phyloP scores from a whole-genome alignment of 2,888 invertebrate genomes.

The Hermaeophaga mercurialis region DNA sequence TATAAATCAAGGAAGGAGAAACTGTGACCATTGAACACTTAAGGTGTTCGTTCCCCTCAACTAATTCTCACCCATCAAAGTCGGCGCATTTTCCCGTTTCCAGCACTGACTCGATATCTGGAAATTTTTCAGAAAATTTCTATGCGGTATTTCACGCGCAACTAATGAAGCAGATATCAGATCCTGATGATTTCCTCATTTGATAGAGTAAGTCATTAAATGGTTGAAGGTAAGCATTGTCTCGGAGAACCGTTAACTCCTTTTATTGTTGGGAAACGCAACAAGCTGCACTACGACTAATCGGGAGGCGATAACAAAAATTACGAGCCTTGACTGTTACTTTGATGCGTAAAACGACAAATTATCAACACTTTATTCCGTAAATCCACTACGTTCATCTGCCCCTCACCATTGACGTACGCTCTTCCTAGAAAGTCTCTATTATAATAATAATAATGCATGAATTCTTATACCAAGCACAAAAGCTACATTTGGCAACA shows the following conservation, averaged over 20 bases:
- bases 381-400: not conserved
- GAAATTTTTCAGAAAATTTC: slow-evolving; percentile 1
- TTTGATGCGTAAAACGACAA: slow-evolving; percentile 8
- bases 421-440: no score
- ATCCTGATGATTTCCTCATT: slow-evolving; percentile 20
- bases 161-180: slow-evolving; percentile 18
- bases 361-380: slow-evolving; percentile 3
- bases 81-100: not conserved
- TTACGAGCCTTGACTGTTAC: slow-evolving; percentile 3
- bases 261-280: slow-evolving; percentile 8
- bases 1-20: no score
- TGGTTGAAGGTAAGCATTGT: slow-evolving; percentile 12
- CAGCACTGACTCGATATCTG: not conserved
- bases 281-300: slow-evolving; percentile 5
- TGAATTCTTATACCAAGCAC: no score
- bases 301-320: slow-evolving; percentile 2
- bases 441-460: no score
- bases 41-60: no score
- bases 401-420: not conserved
- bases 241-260: slow-evolving; percentile 15
- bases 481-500: no score
- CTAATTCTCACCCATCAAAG: not conserved
- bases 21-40: no score
- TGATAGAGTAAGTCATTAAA: slow-evolving; percentile 13
- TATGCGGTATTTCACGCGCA: slow-evolving; percentile 5